phyloP scores from a whole-genome alignment of 2,113 vertebrate genomes.

The Solea solea region DNA sequence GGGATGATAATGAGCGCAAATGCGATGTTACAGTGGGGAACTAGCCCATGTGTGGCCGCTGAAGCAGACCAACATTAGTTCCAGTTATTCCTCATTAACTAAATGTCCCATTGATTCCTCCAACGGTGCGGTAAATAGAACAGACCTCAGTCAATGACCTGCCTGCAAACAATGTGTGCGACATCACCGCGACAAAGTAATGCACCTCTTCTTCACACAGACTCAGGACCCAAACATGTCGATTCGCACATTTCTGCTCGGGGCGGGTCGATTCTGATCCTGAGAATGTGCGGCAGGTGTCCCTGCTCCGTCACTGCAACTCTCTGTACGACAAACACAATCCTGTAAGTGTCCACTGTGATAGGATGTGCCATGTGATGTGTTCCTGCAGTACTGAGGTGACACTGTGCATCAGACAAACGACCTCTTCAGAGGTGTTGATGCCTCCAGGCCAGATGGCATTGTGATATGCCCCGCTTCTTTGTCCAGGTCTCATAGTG shows the following conservation, averaged over 20 bases:
- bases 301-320: slow-evolving; percentile 3
- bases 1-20: slow-evolving; percentile 46
- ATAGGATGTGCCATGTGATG: neutral
- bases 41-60: slow-evolving; percentile 35
- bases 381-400: slow-evolving; percentile 8
- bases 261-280: neutral
- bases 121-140: slow-evolving; percentile 66
- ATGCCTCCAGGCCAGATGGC: slow-evolving; percentile 6
- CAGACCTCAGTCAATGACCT: slow-evolving; percentile 58
- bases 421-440: slow-evolving; percentile 20
- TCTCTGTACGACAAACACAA: neutral
- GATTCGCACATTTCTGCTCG: neutral
- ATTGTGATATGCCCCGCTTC: neutral
- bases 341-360: slow-evolving; percentile 8
- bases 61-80: slow-evolving; percentile 56
- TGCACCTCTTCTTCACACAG: neutral
- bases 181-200: slow-evolving; percentile 24
- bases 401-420: slow-evolving; percentile 11
- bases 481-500: neutral
- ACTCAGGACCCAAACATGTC: neutral
- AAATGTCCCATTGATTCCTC: slow-evolving; percentile 69
- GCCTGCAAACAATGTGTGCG: slow-evolving; percentile 46
- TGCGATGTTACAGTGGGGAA: slow-evolving; percentile 46
- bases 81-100: slow-evolving; percentile 71
- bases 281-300: slow-evolving; percentile 2